Conservation (phyloP, 2,888 invertebrate genomes). For the Urechis unicinctus region DNA sequence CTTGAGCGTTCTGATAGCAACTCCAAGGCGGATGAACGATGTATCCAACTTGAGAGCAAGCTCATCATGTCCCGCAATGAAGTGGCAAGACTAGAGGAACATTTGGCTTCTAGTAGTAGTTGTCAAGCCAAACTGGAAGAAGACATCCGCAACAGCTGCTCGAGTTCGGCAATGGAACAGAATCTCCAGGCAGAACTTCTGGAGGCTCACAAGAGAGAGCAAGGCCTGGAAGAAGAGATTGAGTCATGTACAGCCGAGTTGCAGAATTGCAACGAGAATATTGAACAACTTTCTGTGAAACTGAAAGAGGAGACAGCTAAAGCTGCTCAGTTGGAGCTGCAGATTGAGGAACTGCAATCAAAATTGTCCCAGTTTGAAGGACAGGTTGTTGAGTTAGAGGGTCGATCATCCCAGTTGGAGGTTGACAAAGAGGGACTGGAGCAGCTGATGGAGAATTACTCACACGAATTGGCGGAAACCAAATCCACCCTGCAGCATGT, state of each 20-base stretch:
- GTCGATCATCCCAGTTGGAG: no score
- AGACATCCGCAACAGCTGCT: background rate
- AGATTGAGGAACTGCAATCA: background rate
- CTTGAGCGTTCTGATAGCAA: background rate
- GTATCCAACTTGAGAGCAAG: background rate
- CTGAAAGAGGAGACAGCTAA: background rate
- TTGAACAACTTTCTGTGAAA: background rate
- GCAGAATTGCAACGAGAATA: background rate
- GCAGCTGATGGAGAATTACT: no score
- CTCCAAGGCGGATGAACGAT: background rate
- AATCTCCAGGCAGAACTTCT: background rate
- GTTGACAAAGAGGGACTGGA: no score
- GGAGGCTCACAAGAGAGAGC: background rate
- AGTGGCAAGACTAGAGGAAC: slow-evolving; percentile 3
- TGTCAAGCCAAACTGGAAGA: slow-evolving; percentile 3
- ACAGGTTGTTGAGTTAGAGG: background rate
- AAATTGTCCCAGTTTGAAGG: background rate
- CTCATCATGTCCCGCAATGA: slow-evolving; percentile 3
- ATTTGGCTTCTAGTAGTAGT: background rate
- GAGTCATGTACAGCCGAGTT: background rate
- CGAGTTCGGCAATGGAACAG: background rate
- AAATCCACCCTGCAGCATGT: no score
- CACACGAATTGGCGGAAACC: no score
- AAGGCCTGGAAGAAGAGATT: background rate
- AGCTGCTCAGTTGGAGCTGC: background rate